Evolutionary conservation across 2,113 vertebrate species (phyloP).

Genomic region (Pygoscelis antarcticus): DNA sequence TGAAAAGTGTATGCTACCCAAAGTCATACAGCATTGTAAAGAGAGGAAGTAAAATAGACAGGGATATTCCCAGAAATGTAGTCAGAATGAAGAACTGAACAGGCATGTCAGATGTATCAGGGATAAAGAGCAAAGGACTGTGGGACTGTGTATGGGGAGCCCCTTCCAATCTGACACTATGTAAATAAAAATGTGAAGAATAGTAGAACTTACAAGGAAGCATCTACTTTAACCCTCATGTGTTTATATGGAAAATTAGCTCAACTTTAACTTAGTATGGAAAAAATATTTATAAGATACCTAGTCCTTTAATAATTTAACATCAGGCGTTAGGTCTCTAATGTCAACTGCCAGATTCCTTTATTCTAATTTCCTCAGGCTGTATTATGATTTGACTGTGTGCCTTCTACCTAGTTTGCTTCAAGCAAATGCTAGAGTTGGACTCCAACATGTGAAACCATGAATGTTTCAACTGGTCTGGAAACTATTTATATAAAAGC

Average conservation of each 20-base stretch:
- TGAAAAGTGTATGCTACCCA: background rate
- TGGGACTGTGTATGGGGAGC: background rate
- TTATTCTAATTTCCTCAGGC: background rate
- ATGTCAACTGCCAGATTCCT: background rate
- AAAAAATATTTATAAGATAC: background rate
- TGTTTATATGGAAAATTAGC: background rate
- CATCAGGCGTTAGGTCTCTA: background rate
- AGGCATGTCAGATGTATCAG: background rate
- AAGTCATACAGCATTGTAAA: background rate
- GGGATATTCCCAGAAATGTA: background rate
- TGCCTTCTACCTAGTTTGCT: background rate
- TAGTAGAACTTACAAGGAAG: background rate
- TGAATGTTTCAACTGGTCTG: conserved; percentile 5
- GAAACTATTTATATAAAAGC: background rate
- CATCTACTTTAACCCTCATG: background rate
- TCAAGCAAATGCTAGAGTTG: background rate
- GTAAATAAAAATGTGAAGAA: background rate
- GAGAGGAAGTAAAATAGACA: background rate
- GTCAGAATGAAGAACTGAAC: background rate
- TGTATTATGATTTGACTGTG: background rate
- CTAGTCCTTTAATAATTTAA: background rate
- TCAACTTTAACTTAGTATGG: background rate
- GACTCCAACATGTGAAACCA: background rate
- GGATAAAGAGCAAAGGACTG: background rate
- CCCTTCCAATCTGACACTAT: background rate